These are phyloP conservation scores for Otocyon megalotis DNA, from an alignment of 2,113 vertebrate species.

Conservation along the genomic window DNA sequence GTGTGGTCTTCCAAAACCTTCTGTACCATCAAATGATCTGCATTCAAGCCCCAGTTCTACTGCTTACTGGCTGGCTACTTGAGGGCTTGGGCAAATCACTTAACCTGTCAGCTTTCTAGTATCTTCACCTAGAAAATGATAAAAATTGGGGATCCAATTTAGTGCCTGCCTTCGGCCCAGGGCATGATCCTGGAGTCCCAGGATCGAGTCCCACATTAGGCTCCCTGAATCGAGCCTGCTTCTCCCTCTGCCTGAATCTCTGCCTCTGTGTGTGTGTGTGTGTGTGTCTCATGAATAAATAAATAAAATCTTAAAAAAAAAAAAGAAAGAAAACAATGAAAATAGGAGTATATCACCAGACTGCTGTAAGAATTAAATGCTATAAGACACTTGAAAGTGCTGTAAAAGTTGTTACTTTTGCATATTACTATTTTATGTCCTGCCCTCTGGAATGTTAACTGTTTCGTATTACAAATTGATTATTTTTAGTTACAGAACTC, in stretches of 20 bases:
- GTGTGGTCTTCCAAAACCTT: neutral
- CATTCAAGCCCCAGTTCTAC: neutral
- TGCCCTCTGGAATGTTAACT: neutral
- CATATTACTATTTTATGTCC: neutral
- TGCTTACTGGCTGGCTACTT: neutral
- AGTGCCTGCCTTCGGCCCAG: no score
- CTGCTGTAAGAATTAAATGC: conserved; percentile 2
- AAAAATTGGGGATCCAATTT: neutral
- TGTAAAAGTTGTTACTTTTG: conserved; percentile 46
- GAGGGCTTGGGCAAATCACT: neutral
- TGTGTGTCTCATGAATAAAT: no score
- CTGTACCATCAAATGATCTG: neutral
- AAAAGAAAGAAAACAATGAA: neutral
- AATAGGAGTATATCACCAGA: neutral
- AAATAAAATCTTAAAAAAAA: no score
- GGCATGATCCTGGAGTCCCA: no score
- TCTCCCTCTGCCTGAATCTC: no score
- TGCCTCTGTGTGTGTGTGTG: no score
- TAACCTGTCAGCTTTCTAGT: neutral
- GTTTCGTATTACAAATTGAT: neutral
- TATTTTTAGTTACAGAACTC: neutral
- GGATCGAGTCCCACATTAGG: no score
- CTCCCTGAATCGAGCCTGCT: no score
- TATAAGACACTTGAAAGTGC: neutral
- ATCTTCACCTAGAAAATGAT: neutral